Evolutionary conservation across 1,140 invertebrate genomes (phyloP).

Genomic region (Drosophila orosa): DNA sequence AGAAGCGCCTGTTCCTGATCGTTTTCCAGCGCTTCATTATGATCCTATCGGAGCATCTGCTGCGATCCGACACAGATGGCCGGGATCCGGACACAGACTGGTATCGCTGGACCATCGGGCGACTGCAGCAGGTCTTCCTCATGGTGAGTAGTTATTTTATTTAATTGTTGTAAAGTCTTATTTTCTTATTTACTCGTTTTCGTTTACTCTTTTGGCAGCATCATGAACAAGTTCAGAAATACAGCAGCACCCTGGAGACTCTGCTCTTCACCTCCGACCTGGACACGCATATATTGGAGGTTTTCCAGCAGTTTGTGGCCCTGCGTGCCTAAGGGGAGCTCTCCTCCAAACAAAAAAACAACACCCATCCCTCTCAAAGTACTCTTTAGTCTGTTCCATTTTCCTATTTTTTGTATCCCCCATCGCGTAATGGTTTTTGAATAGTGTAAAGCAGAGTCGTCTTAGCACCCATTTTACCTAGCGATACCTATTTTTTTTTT

Average conservation of each 20-base stretch:
- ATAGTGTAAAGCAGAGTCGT: not conserved
- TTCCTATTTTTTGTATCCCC: constrained; percentile 1
- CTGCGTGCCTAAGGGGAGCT: constrained; percentile 75
- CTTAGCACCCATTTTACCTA: not conserved
- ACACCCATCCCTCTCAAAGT: not conserved
- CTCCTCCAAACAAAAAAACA: not conserved
- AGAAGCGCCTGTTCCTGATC: constrained; percentile 98
- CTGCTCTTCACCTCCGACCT: constrained; percentile 98
- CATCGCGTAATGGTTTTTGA: not conserved
- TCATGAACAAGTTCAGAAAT: constrained; percentile 98
- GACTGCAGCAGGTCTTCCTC: constrained; percentile 97
- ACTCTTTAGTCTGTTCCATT: not conserved
- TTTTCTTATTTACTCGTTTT: not conserved
- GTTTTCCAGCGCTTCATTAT: constrained; percentile 99
- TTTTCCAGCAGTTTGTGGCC: constrained; percentile 98
- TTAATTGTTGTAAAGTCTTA: not conserved
- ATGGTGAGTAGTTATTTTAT: constrained; percentile 87
- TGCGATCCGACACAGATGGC: constrained; percentile 96
- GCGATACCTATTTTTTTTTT: constrained; percentile 15
- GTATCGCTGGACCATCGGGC: constrained; percentile 98
- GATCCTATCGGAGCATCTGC: constrained; percentile 98
- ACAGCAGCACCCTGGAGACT: constrained; percentile 96
- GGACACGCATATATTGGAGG: constrained; percentile 97
- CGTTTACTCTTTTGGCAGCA: constrained; percentile 87
- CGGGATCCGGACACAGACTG: constrained; percentile 97